These are phyloP conservation scores for Enoplosus armatus DNA, from an alignment of 2,797 vertebrate genomes.

Conservation along the genomic window DNA sequence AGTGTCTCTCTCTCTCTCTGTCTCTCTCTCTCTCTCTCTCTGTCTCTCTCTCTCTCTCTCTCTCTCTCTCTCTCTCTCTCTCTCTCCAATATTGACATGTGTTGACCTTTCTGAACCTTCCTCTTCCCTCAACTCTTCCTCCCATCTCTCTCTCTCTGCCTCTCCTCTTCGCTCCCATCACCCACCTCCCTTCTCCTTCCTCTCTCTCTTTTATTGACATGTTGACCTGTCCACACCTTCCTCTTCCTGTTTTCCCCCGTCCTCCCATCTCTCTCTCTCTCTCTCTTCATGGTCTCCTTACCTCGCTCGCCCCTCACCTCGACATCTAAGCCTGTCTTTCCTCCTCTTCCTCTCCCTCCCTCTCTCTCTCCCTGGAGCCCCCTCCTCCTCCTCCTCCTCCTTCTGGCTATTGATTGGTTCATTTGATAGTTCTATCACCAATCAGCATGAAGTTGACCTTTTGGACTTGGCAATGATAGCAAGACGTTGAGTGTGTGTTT, in stretches of 20 bases:
- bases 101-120: constrained; percentile 66
- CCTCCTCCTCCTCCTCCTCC: constrained; percentile 75
- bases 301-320: neutral
- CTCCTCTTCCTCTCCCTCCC: neutral
- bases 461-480: constrained; percentile 94
- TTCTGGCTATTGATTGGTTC: constrained; percentile 94
- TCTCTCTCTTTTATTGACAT: neutral
- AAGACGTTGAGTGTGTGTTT: constrained; percentile 59
- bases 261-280: neutral
- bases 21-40: neutral
- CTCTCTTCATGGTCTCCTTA: neutral
- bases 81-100: constrained; percentile 59
- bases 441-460: constrained; percentile 98
- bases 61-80: constrained; percentile 50
- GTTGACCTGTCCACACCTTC: constrained; percentile 50
- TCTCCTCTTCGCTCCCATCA: neutral
- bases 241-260: neutral
- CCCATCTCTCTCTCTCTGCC: neutral
- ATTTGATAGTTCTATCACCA: constrained; percentile 99
- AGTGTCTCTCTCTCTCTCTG: constrained; percentile 7
- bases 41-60: constrained; percentile 60
- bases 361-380: neutral
- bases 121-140: constrained; percentile 15
- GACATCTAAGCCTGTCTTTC: neutral
- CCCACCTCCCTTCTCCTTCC: neutral